Evolutionary conservation across 2,888 invertebrate genomes (phyloP).

Genomic region (Loripinus fragilis): DNA sequence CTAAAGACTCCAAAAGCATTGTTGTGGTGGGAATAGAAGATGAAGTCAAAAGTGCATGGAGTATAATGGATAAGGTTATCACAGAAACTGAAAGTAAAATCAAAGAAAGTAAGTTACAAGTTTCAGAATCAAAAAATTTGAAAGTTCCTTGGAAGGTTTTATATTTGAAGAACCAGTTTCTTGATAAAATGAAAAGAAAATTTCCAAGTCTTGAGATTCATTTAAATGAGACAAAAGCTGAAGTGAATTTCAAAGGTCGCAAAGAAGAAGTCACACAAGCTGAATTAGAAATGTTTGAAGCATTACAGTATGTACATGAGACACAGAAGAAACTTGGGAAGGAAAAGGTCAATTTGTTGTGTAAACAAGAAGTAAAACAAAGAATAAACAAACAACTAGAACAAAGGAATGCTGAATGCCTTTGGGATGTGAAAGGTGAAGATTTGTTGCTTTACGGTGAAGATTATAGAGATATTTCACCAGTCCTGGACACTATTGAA

Average conservation of each 20-base stretch:
- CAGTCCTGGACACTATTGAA: not conserved
- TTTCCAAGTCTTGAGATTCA: constrained; percentile 37
- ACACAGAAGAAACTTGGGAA: constrained; percentile 9
- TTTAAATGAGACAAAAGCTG: constrained; percentile 45
- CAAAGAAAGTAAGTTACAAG: not conserved
- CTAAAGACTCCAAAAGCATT: constrained; percentile 12
- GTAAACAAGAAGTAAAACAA: constrained; percentile 26
- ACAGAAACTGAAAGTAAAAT: constrained; percentile 18
- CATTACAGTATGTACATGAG: not conserved
- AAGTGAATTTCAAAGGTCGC: constrained; percentile 45
- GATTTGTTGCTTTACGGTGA: constrained; percentile 18
- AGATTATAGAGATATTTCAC: not conserved
- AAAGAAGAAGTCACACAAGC: constrained; percentile 23
- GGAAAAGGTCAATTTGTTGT: constrained; percentile 8
- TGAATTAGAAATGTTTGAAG: constrained; percentile 44
- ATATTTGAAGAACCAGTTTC: constrained; percentile 35
- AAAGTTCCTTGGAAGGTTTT: constrained; percentile 28
- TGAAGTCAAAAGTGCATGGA: constrained; percentile 1
- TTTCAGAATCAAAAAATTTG: constrained; percentile 19
- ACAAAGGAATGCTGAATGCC: constrained; percentile 9
- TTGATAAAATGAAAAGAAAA: constrained; percentile 31
- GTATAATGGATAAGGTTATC: constrained; percentile 16
- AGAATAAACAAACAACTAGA: constrained; percentile 39
- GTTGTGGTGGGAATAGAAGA: constrained; percentile 21
- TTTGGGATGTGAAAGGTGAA: constrained; percentile 37